Conservation (phyloP, 2,797 vertebrate genomes). For the Phoxinus dragarum region DNA sequence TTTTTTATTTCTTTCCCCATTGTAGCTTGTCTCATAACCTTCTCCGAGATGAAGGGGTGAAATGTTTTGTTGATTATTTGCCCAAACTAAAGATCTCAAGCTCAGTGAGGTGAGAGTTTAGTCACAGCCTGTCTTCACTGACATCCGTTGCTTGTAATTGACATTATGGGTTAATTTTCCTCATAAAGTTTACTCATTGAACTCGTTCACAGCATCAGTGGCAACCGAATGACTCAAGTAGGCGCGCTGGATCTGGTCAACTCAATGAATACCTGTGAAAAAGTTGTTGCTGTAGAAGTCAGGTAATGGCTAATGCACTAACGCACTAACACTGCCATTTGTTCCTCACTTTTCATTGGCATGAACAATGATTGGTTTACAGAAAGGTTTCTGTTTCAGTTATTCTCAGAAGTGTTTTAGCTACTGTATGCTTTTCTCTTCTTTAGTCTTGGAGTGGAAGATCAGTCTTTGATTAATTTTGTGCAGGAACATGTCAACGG, state of each 20-base stretch:
- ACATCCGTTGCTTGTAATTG: background rate
- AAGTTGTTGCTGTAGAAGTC: conserved; percentile 72
- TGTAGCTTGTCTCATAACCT: conserved; percentile 84
- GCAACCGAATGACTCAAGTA: conserved; percentile 79
- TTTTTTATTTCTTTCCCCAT: background rate
- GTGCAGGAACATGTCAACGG: conserved; percentile 55
- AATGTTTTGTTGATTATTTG: conserved; percentile 73
- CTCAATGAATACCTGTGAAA: conserved; percentile 68
- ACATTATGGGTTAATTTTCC: background rate
- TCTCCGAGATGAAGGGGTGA: conserved; percentile 80
- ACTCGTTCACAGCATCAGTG: conserved; percentile 78
- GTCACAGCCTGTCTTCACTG: background rate
- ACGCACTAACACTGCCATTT: background rate
- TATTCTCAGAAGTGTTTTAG: background rate
- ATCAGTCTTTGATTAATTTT: conserved; percentile 78
- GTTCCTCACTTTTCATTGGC: background rate
- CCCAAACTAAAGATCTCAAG: conserved; percentile 71
- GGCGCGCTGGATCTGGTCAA: conserved; percentile 77
- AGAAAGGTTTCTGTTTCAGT: background rate
- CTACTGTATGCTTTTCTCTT: background rate
- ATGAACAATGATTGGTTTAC: background rate
- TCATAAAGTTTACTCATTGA: background rate
- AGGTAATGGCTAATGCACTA: conserved; percentile 70
- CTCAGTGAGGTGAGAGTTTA: conserved; percentile 81
- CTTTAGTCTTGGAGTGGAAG: conserved; percentile 77